A percentile compares a stretch with the other conserved stretches of the same genome.
Conservation (phyloP, 2,888 invertebrate genomes). For the Sericinus montela region DNA sequence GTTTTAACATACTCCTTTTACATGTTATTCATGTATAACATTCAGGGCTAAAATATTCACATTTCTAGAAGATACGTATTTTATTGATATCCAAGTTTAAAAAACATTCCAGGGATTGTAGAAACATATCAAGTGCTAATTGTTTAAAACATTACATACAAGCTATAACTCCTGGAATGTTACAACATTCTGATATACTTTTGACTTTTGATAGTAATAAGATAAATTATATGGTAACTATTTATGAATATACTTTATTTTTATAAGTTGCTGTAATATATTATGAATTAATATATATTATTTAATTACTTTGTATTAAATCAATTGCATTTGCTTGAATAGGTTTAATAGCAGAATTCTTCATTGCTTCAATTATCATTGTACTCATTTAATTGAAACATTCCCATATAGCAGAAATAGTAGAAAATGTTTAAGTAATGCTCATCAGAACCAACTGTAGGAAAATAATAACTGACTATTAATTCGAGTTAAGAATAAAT, state of each 20-base stretch:
- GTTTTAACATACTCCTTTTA: too few relatives aligned
- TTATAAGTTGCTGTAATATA: constrained; percentile 60
- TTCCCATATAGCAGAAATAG: constrained; percentile 3
- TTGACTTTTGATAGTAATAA: constrained; percentile 5
- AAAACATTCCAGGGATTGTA: not conserved
- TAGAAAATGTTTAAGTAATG: not conserved
- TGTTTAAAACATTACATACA: constrained; percentile 14
- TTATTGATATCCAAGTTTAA: not conserved
- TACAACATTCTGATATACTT: not conserved
- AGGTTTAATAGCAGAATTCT: constrained; percentile 3
- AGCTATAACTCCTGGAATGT: constrained; percentile 4
- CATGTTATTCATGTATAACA: too few relatives aligned
- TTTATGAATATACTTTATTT: constrained; percentile 59
- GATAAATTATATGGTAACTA: constrained; percentile 46
- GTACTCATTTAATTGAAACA: constrained; percentile 9
- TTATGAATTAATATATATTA: constrained; percentile 51
- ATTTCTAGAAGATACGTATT: constrained; percentile 2
- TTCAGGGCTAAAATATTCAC: not conserved
- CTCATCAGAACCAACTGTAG: too few relatives aligned
- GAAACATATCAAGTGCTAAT: constrained; percentile 10
- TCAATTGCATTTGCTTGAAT: constrained; percentile 7
- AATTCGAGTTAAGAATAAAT: too few relatives aligned
- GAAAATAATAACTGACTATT: too few relatives aligned
- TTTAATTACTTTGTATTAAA: constrained; percentile 48
- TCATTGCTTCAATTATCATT: constrained; percentile 1